Base-by-base conservation (phyloP, 2,113 vertebrate genomes). In the Fukomys damarensis region DNA sequence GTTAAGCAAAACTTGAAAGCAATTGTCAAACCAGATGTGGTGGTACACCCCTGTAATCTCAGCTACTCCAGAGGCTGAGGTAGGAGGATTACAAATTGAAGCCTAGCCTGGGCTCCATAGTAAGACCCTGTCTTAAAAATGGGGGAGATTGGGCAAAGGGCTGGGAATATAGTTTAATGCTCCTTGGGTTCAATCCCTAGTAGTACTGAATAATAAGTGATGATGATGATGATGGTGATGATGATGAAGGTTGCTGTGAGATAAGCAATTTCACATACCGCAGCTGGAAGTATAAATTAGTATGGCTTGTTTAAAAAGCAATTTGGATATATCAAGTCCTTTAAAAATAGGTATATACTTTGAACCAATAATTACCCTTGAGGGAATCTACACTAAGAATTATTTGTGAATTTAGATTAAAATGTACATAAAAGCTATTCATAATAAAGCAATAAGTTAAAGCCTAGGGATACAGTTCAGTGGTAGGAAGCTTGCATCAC, bases 1-100 rank as follows among this genome's bases (percentile, higher is more conserved):
- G 76, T 89, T 97, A 79, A 95, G 54, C 59, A 97, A 94, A 86
- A 49, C 68, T 86, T 74, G 56, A 87, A 94, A 93, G 66, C 4
- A 90, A 32, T 56, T 13, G 38, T 63, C 68, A 52, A 54, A 30
- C 76, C 49, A 77, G 28, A 46, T 30, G 35, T 54, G 30, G 32
- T 77, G 43, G 43, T 77, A 49, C 43, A 77, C 14, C 22, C 49
- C 43, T 49, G 30, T 52, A 79, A 79, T 79, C 30, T 52, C 17
- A 35, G 76, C 28, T 79, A 79, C 76, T 20, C 49, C 26, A 14
- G 30, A 52, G 76, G 16, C 38, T 74, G 70, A 74, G 24, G 22
- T 43, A 43, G 38, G 9, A 76, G 41, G 41, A 35, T 79, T 35
- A 79, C 16, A 79, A 79, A 79, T 32, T 35, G 8, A 79, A 54